Conservation (phyloP, 2,888 invertebrate species). For the Drosophila eohydei region DNA sequence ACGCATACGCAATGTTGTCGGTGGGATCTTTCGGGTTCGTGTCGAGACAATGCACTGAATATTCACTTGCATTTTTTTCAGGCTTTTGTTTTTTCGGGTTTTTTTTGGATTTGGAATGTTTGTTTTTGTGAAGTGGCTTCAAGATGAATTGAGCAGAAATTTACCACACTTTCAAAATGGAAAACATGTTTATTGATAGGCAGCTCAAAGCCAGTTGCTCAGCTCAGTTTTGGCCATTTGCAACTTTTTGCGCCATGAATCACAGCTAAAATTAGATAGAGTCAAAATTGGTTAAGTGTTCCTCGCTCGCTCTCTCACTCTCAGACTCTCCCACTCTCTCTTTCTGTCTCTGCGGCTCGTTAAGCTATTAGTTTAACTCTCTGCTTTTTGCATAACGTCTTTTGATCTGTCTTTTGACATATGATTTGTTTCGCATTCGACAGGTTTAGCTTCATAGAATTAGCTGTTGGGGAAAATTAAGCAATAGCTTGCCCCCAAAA, state of each 20-base stretch:
- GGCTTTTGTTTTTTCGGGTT: slow-evolving; percentile 27
- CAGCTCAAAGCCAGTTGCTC: slow-evolving; percentile 37
- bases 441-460: slow-evolving; percentile 56
- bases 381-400: slow-evolving; percentile 65
- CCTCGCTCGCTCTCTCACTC: neutral
- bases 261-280: slow-evolving; percentile 73
- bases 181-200: slow-evolving; percentile 70
- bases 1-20: slow-evolving; percentile 56
- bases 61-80: slow-evolving; percentile 52
- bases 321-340: slow-evolving; percentile 3
- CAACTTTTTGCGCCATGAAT: slow-evolving; percentile 64
- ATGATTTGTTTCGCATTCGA: slow-evolving; percentile 21
- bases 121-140: slow-evolving; percentile 16
- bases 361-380: slow-evolving; percentile 21
- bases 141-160: slow-evolving; percentile 43
- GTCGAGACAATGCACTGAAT: slow-evolving; percentile 60
- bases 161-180: slow-evolving; percentile 64
- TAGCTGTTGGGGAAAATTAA: slow-evolving; percentile 56
- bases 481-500: slow-evolving; percentile 48
- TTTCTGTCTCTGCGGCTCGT: neutral
- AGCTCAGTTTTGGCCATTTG: slow-evolving; percentile 42
- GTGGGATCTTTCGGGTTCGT: slow-evolving; percentile 34
- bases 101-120: neutral
- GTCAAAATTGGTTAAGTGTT: slow-evolving; percentile 27
- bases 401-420: slow-evolving; percentile 28